These are phyloP conservation scores for Triplophysa bombifrons DNA, from an alignment of 2,797 vertebrate species.

Conservation along the genomic window DNA sequence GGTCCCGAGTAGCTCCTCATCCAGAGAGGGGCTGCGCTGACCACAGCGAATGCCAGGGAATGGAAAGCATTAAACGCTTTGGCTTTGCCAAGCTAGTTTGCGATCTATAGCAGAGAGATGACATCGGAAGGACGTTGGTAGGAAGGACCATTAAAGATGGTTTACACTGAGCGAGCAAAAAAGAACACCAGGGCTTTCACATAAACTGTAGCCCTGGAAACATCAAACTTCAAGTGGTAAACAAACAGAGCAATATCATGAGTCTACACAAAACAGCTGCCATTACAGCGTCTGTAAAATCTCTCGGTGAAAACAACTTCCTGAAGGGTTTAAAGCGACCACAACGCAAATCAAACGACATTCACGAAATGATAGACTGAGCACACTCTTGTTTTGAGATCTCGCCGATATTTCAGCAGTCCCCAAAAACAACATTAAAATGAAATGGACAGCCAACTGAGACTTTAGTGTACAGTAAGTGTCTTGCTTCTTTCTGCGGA, in stretches of 20 bases:
- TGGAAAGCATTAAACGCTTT: constrained; percentile 61
- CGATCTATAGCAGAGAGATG: constrained; percentile 32
- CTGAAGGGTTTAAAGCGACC: neutral
- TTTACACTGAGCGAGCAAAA: constrained; percentile 45
- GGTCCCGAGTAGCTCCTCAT: constrained; percentile 60
- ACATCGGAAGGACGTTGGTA: constrained; percentile 47
- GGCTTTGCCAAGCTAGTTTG: constrained; percentile 30
- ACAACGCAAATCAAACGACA: neutral
- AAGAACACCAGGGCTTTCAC: constrained; percentile 57
- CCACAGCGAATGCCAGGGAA: constrained; percentile 59
- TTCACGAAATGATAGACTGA: neutral
- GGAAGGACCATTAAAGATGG: constrained; percentile 57
- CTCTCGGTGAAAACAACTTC: constrained; percentile 18
- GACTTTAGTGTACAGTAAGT: no score
- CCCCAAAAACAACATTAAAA: neutral
- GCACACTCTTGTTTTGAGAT: no score
- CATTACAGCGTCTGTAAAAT: constrained; percentile 18
- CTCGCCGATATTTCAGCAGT: neutral
- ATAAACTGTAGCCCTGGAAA: constrained; percentile 64
- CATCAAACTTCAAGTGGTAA: constrained; percentile 46
- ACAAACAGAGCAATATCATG: constrained; percentile 54
- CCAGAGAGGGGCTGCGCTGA: constrained; percentile 59
- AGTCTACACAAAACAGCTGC: constrained; percentile 39
- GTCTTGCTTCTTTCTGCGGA: no score
- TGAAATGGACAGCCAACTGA: neutral